phyloP scores from a whole-genome alignment of 2,113 vertebrate genomes.

The Mastomys natalensis region DNA sequence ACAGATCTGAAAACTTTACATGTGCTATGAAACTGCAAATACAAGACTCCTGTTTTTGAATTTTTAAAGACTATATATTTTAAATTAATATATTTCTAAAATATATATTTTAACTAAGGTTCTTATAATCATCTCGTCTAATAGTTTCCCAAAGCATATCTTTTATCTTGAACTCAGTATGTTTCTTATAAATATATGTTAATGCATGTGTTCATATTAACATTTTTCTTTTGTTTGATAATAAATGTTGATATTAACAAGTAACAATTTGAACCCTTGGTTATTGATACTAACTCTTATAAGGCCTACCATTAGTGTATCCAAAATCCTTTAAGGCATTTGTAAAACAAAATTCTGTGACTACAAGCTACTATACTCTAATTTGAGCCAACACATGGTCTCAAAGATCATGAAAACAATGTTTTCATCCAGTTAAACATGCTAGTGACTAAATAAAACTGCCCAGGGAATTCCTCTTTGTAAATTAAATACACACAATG shows the following conservation, averaged over 20 bases:
- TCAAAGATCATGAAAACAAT: slow-evolving; percentile 82
- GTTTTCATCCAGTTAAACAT: slow-evolving; percentile 83
- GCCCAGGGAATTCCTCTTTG: slow-evolving; percentile 75
- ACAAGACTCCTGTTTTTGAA: not conserved
- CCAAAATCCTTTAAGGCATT: slow-evolving; percentile 69
- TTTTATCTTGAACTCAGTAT: not conserved
- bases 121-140: not conserved
- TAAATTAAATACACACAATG: slow-evolving; percentile 71
- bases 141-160: not conserved
- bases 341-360: slow-evolving; percentile 82
- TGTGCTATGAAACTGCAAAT: not conserved
- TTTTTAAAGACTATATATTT: not conserved
- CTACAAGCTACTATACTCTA: slow-evolving; percentile 77
- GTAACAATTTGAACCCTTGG: slow-evolving; percentile 60
- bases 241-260: slow-evolving; percentile 65
- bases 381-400: slow-evolving; percentile 80
- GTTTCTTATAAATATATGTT: slow-evolving; percentile 56
- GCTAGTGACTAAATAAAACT: slow-evolving; percentile 77
- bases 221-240: slow-evolving; percentile 67
- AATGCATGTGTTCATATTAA: slow-evolving; percentile 70
- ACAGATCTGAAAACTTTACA: not conserved
- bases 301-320: slow-evolving; percentile 74
- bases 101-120: not conserved
- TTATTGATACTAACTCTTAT: slow-evolving; percentile 70
- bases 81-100: not conserved